Percentiles rank a stretch among this genome's conserved stretches.
Evolutionary conservation across 1,140 invertebrate genomes (phyloP).

Genomic region (Drosophila ficusphila): DNA sequence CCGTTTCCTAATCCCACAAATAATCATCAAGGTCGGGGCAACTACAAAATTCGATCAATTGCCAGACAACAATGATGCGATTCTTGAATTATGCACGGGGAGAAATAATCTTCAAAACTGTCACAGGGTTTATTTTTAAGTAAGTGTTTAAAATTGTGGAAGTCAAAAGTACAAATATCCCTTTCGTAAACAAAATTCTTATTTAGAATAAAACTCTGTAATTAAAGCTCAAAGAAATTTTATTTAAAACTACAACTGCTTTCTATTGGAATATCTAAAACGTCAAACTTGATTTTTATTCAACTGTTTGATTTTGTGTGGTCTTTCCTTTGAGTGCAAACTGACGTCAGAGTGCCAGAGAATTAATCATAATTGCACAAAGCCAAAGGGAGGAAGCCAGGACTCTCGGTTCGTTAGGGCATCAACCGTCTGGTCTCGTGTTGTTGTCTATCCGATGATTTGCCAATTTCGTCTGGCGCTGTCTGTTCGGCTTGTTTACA

Average conservation of each 20-base stretch:
- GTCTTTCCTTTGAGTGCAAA: background rate
- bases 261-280: too few species aligned
- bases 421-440: constrained; percentile 21
- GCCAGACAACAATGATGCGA: background rate
- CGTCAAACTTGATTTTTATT: too few species aligned
- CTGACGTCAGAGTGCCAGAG: background rate
- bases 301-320: background rate
- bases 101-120: background rate
- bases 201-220: too few species aligned
- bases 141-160: too few species aligned
- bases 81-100: background rate
- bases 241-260: too few species aligned
- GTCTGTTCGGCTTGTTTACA: constrained; percentile 63
- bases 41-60: constrained; percentile 2
- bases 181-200: too few species aligned
- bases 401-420: constrained; percentile 49
- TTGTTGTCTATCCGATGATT: constrained; percentile 55
- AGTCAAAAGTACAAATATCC: too few species aligned
- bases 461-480: constrained; percentile 54
- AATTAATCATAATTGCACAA: constrained; percentile 63
- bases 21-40: constrained; percentile 17
- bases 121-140: background rate
- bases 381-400: constrained; percentile 47
- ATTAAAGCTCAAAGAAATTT: too few species aligned
- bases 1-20: constrained; percentile 3